Evolutionary conservation across 2,113 vertebrate species (phyloP), one percentile per base, ranked within the genome.

Genomic region (Spizaetus ornatus): DNA sequence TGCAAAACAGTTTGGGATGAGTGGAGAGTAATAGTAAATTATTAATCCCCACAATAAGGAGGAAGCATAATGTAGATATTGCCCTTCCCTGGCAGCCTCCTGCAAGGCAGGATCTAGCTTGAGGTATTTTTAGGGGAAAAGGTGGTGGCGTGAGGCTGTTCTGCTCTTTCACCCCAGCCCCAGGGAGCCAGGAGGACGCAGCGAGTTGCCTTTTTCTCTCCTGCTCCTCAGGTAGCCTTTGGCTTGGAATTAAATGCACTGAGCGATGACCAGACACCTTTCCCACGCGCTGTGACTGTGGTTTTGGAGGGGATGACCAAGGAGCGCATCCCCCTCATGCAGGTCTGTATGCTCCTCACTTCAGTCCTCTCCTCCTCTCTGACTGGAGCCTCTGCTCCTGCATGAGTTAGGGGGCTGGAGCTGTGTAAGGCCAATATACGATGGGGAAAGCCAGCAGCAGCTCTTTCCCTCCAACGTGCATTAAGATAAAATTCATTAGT

Each of bases 171-270:
- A 70, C 13, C 23, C 34, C 52, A 32, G 9, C 32, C 25, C 9
- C 26, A 82, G 53, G 25, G 22, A 86, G 16, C 29, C 36, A 58
- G 31, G 18, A 74, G 62, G 38, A 32, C 73, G 36, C 36, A 86
- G 32, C 3, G 5, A 73, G 58, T 53, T 91, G 16, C 11, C 50
- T 77, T 78, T 88, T 85, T 95, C 43, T 94, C 22, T 88, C 10
- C 29, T 22, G 6, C 25, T 84, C 70, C 72, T 72, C 91, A 99
- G 99, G 98, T 98, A 52, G 99, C 98, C 5, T 99, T 99, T 69
- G 99, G 99, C 32, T 98, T 99, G 95, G 99, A 99, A 82, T 95
- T 99, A 81, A 98, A 99, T 16, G 97, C 98, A 26, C 73, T 99
- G 79, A 89, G 82, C 0, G 93, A 97, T 4, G 95, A 80, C 31